These are phyloP conservation scores for Eulemur coronatus DNA, from an alignment of 2,797 vertebrate species.

Conservation along the genomic window DNA sequence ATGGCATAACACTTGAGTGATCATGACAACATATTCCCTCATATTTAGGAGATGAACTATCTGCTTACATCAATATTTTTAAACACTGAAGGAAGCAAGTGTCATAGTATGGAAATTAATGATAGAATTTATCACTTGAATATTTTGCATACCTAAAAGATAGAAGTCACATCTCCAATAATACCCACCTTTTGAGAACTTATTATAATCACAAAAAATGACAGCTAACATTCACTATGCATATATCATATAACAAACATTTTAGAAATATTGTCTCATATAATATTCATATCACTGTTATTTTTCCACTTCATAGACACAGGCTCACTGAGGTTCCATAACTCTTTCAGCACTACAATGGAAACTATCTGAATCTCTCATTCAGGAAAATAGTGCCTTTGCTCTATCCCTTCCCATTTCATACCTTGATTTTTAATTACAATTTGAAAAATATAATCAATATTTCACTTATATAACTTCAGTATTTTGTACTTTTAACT, in stretches of 20 bases:
- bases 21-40: slow-evolving; percentile 36
- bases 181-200: neutral
- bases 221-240: neutral
- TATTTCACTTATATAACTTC: neutral
- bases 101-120: slow-evolving; percentile 39
- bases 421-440: neutral
- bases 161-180: neutral
- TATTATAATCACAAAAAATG: neutral
- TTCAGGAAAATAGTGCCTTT: neutral
- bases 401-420: neutral
- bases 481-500: neutral
- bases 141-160: slow-evolving; percentile 1
- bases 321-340: neutral
- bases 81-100: slow-evolving; percentile 31
- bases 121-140: slow-evolving; percentile 1
- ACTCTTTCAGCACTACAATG: neutral
- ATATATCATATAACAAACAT: neutral
- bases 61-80: slow-evolving; percentile 57
- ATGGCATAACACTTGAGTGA: slow-evolving; percentile 51
- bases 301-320: neutral
- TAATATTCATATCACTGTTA: neutral
- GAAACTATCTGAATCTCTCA: neutral
- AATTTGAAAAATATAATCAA: neutral
- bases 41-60: slow-evolving; percentile 26
- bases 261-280: neutral